Conservation (phyloP, 2,797 vertebrate species). For the Hephaestus fuliginosus region DNA sequence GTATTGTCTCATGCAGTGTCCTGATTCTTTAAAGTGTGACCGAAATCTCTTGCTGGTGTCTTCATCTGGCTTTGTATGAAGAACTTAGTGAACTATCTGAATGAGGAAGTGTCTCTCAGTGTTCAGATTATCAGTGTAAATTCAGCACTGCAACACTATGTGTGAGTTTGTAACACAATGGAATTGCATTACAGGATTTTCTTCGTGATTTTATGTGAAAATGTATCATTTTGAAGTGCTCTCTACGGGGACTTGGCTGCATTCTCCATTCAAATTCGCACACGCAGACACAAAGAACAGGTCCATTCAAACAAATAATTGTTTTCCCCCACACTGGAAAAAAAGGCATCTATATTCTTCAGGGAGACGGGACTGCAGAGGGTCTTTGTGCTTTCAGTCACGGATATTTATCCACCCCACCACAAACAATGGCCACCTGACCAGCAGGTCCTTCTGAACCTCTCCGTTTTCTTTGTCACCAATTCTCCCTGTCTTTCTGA, state of each 20-base stretch:
- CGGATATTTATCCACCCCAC: conserved; percentile 53
- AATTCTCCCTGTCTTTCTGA: conserved; percentile 33
- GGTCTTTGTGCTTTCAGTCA: conserved; percentile 60
- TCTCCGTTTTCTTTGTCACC: conserved; percentile 42
- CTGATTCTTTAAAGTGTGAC: conserved; percentile 25
- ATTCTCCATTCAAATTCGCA: conserved; percentile 16
- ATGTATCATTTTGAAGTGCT: conserved; percentile 1
- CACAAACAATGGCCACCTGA: conserved; percentile 66
- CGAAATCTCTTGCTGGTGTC: conserved; percentile 4
- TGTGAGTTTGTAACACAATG: neutral
- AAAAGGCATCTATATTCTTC: conserved; percentile 40
- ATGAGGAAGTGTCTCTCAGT: conserved; percentile 14
- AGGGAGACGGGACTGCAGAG: conserved; percentile 28
- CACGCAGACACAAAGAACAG: conserved; percentile 32
- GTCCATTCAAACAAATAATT: conserved; percentile 56
- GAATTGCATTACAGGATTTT: neutral
- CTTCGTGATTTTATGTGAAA: conserved; percentile 21
- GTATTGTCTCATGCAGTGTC: conserved; percentile 26
- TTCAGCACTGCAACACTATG: neutral
- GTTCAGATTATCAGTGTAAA: neutral
- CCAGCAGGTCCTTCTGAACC: conserved; percentile 48
- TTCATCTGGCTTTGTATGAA: conserved; percentile 7
- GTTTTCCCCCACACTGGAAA: conserved; percentile 44
- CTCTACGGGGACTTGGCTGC: conserved; percentile 3
- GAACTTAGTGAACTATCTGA: conserved; percentile 24